Conservation (phyloP, 92 coral and sea anemone species). For the Metridium senile region DNA sequence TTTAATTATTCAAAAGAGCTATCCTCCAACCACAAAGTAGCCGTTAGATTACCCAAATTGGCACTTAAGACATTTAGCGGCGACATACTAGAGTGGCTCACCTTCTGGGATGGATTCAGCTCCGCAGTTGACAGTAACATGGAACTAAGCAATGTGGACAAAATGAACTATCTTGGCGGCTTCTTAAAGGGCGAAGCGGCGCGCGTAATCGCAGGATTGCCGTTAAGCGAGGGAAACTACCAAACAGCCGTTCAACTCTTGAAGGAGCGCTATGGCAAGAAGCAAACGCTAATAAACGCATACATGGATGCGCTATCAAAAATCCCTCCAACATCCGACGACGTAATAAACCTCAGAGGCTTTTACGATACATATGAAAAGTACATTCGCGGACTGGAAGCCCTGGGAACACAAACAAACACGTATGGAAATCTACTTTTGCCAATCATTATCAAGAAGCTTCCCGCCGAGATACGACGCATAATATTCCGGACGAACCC, state of each 20-base stretch:
- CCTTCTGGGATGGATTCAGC: slow-evolving; percentile 36
- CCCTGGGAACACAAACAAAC: background rate
- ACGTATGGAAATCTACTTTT: slow-evolving; percentile 19
- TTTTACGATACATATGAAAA: background rate
- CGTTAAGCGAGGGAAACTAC: slow-evolving; percentile 27
- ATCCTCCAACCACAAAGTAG: background rate
- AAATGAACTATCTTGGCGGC: slow-evolving; percentile 41
- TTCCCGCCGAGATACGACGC: too few relatives aligned
- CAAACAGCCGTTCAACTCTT: slow-evolving; percentile 18
- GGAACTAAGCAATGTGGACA: slow-evolving; percentile 34
- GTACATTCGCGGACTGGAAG: slow-evolving; percentile 26
- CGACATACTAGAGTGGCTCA: background rate
- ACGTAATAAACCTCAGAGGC: slow-evolving; percentile 7
- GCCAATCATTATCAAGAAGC: slow-evolving; percentile 24
- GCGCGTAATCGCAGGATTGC: slow-evolving; percentile 14
- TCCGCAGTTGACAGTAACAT: slow-evolving; percentile 35
- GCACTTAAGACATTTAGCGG: background rate
- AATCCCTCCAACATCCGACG: slow-evolving; percentile 18
- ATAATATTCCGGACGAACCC: too few relatives aligned
- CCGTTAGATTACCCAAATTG: background rate
- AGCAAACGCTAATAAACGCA: slow-evolving; percentile 4
- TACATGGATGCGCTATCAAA: slow-evolving; percentile 29
- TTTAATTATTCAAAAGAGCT: too few relatives aligned
- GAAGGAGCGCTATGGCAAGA: slow-evolving; percentile 16
- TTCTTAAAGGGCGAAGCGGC: slow-evolving; percentile 34